Conservation (phyloP, 2,113 vertebrate genomes). For the Myrmecobius fasciatus region DNA sequence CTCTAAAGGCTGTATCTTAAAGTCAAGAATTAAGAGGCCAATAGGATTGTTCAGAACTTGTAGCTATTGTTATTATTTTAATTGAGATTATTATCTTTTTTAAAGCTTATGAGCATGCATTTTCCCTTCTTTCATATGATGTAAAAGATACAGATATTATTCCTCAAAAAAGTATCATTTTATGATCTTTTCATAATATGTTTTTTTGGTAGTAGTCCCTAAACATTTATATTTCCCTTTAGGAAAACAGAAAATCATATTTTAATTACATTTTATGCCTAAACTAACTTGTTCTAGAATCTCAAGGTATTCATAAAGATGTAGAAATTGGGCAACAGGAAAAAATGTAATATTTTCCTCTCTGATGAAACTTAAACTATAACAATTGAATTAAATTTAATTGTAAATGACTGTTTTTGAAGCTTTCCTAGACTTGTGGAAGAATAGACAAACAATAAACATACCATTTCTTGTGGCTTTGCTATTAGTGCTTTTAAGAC, state of each 20-base stretch:
- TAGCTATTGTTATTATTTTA: constrained; percentile 18
- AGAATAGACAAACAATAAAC: constrained; percentile 49
- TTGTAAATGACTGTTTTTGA: constrained; percentile 4
- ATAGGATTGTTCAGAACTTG: constrained; percentile 9
- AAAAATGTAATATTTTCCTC: constrained; percentile 35
- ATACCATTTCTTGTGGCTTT: background rate
- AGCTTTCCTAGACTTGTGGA: background rate
- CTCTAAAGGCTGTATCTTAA: background rate
- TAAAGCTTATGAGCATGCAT: background rate
- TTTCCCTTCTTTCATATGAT: background rate
- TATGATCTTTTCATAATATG: constrained; percentile 8
- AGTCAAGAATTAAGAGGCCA: constrained; percentile 32
- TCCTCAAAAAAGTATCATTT: constrained; percentile 52
- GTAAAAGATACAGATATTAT: background rate
- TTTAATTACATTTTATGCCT: constrained; percentile 67
- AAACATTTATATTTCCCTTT: constrained; percentile 60
- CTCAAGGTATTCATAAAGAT: constrained; percentile 65
- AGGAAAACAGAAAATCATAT: constrained; percentile 60
- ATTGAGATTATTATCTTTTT: constrained; percentile 35
- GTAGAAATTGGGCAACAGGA: constrained; percentile 41
- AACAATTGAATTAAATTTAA: constrained; percentile 44
- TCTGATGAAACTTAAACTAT: constrained; percentile 61
- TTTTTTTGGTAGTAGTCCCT: constrained; percentile 59
- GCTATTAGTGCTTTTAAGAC: constrained; percentile 47
- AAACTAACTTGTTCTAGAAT: constrained; percentile 55